These are phyloP conservation scores for Rutpela maculata DNA, from an alignment of 2,888 invertebrate genomes.

Conservation along the genomic window DNA sequence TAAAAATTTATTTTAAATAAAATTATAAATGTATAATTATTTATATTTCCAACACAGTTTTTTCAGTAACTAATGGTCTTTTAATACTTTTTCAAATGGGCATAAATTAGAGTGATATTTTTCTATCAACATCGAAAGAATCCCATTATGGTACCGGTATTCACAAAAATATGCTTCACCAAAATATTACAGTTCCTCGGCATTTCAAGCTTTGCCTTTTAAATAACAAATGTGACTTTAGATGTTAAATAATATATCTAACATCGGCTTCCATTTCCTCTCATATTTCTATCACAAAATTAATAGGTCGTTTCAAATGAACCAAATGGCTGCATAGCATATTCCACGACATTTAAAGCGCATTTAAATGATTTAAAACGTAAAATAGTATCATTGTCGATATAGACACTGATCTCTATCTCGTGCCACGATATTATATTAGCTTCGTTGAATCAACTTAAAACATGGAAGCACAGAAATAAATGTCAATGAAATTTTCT, in stretches of 20 bases:
- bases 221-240: background rate
- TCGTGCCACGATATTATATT: conserved; percentile 19
- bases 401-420: conserved; percentile 18
- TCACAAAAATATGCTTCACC: background rate
- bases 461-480: background rate
- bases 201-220: background rate
- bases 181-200: background rate
- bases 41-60: too few relatives aligned
- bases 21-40: too few relatives aligned
- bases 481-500: conserved; percentile 15
- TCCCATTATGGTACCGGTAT: background rate
- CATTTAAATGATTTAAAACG: conserved; percentile 22
- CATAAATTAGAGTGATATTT: background rate
- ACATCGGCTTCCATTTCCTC: background rate
- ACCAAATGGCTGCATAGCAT: background rate
- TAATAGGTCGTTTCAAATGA: background rate
- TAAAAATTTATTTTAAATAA: too few relatives aligned
- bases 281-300: conserved; percentile 5
- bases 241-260: background rate
- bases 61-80: too few relatives aligned
- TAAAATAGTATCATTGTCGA: conserved; percentile 24
- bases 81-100: too few relatives aligned
- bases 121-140: background rate
- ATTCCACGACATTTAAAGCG: background rate
- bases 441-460: background rate